Evolutionary conservation across 2,113 vertebrate species (phyloP), one percentile per base, ranked within the genome.

Genomic region (Pterocles gutturalis): DNA sequence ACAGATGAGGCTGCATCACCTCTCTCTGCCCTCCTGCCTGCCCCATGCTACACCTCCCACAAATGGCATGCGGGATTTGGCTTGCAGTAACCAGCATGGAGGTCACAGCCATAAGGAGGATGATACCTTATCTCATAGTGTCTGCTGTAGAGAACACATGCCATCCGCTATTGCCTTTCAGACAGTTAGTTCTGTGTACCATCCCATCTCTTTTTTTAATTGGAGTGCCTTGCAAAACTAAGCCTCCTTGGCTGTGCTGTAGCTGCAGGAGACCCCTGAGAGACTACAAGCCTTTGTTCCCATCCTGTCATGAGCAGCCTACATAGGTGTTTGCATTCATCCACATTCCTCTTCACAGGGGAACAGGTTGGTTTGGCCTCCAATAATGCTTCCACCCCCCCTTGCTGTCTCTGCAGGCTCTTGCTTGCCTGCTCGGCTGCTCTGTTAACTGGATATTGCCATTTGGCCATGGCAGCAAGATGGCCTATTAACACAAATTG

Each of bases 261-360:
- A 58, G 14, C 20, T 7, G 9, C 46, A 73, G 28, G 10, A 72
- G 53, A 33, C 14, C 46, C 25, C 79, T 54, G 57, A 46, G 28
- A 81, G 45, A 31, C n/a, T 41, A 46, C 34, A 48, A 28, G 48
- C 29, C 41, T 65, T 66, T 5, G 7, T 11, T 31, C 34, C 53
- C 31, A 45, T 13, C 49, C 41, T 57, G 41, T 62, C 13, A 18
- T 6, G 13, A 57, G 62, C 48, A 51, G 55, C 34, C 31, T 13
- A 33, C 21, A 5, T 6, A 70, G 0, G 1, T 60, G 58, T 46
- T 46, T 31, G n/a, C 36, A 17, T 16, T 28, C 38, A 41, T 26
- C 31, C 25, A 17, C 0, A 0, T 51, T 43, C 62, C 36, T 0
- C 0, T 38, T 53, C 46, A 51, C 16, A 36, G 28, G 26, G 28